phyloP scores from a whole-genome alignment of 2,797 vertebrate genomes.

The Smutsia gigantea region DNA sequence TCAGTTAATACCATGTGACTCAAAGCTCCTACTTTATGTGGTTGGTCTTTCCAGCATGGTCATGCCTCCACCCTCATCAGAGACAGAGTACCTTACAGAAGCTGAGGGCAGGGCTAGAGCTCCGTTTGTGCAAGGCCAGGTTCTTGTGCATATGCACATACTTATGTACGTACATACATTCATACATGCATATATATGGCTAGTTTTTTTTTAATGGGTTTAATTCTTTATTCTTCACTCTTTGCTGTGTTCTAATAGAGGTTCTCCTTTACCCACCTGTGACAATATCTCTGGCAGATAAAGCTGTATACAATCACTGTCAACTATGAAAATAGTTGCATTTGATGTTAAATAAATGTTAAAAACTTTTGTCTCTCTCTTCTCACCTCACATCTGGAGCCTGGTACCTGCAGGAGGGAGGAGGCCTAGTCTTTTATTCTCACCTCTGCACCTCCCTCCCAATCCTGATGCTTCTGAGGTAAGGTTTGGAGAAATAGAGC shows the following conservation, averaged over 20 bases:
- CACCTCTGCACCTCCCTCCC: not conserved
- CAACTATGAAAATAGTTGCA: not conserved
- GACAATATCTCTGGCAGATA: not conserved
- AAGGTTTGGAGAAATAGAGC: not conserved
- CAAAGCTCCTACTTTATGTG: not conserved
- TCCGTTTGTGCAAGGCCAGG: not conserved
- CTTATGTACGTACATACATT: too few species aligned
- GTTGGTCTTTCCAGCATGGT: not conserved
- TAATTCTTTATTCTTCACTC: not conserved
- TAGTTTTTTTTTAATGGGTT: not conserved
- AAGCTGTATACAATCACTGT: not conserved
- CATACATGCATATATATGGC: not conserved
- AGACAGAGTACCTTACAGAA: not conserved
- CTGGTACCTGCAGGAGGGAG: not conserved
- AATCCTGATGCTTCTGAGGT: not conserved
- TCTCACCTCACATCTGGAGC: not conserved
- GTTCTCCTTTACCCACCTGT: not conserved
- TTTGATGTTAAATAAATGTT: not conserved
- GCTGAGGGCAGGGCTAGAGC: not conserved
- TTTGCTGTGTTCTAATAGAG: not conserved
- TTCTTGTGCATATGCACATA: not conserved
- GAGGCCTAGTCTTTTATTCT: not conserved
- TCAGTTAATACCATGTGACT: not conserved
- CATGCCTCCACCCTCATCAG: not conserved
- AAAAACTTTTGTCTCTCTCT: not conserved